phyloP scores from a whole-genome alignment of 2,797 vertebrate genomes.

The Sciurus carolinensis region DNA sequence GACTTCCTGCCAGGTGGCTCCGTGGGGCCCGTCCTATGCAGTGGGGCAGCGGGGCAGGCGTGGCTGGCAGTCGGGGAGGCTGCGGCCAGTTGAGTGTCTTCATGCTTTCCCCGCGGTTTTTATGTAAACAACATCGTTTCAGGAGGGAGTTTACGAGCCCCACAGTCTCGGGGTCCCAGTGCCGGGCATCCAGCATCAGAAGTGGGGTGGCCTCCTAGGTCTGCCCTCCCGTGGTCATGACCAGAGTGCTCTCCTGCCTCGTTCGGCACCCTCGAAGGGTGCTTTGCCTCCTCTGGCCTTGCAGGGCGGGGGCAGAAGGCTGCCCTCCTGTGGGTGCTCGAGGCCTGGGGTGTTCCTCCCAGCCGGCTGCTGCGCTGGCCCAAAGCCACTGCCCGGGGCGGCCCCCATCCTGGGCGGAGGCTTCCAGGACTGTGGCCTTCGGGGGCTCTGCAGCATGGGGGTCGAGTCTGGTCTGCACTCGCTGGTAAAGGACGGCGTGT shows the following conservation, averaged over 20 bases:
- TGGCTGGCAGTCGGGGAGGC: not conserved
- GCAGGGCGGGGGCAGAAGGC: not conserved
- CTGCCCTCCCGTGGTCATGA: not conserved
- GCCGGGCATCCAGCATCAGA: not conserved
- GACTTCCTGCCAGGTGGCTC: not conserved
- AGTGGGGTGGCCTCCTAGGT: not conserved
- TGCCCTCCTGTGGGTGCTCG: not conserved
- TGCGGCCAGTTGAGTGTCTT: not conserved
- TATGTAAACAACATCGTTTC: not conserved
- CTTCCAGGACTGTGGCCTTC: not conserved
- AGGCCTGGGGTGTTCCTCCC: not conserved
- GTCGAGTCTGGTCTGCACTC: not conserved
- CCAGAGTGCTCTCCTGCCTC: not conserved
- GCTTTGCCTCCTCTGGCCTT: not conserved
- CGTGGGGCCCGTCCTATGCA: not conserved
- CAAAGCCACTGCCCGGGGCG: not conserved
- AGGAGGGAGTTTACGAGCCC: not conserved
- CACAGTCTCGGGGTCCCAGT: fast-evolving
- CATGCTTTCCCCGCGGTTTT: not conserved
- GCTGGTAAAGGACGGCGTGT: not conserved
- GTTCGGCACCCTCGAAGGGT: not conserved
- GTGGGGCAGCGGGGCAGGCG: not conserved
- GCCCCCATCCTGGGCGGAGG: not conserved
- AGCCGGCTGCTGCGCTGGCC: not conserved
- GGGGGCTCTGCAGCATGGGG: not conserved